Evolutionary conservation across 2,113 vertebrate genomes (phyloP).

Genomic region (Halcyon senegalensis): DNA sequence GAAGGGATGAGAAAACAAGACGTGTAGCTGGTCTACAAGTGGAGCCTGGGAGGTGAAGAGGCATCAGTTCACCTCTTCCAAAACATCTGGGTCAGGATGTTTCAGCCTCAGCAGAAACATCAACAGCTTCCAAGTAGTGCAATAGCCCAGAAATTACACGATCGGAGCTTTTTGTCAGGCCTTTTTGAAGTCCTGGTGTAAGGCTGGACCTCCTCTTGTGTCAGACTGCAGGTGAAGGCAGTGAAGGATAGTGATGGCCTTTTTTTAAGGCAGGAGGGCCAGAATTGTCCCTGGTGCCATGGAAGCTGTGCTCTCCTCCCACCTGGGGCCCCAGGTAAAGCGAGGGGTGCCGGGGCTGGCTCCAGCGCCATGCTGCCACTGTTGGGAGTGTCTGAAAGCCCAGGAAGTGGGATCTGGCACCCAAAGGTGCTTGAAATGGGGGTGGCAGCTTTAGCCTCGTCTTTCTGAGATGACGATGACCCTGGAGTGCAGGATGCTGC

Average conservation of each 20-base stretch:
- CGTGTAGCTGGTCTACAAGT: neutral
- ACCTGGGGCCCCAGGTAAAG: neutral
- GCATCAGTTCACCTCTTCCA: neutral
- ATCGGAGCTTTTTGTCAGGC: neutral
- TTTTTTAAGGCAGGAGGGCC: neutral
- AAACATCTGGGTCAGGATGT: neutral
- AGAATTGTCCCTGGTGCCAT: neutral
- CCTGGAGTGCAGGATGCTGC: neutral
- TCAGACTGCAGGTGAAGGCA: neutral
- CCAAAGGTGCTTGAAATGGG: neutral
- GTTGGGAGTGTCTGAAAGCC: neutral
- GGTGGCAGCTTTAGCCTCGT: neutral
- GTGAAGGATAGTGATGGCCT: rapidly evolving
- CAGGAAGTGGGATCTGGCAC: no score
- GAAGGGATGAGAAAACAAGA: neutral
- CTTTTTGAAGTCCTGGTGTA: neutral
- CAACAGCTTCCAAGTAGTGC: neutral
- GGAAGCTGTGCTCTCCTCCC: neutral
- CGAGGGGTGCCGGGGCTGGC: rapidly evolving
- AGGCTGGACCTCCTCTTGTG: neutral
- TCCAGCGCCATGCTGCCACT: rapidly evolving
- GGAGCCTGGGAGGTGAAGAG: neutral
- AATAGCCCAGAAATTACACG: neutral
- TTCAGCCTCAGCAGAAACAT: neutral
- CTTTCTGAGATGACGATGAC: neutral